Evolutionary conservation across 2,113 vertebrate species (phyloP).

Genomic region (Craseonycteris thonglongyai): DNA sequence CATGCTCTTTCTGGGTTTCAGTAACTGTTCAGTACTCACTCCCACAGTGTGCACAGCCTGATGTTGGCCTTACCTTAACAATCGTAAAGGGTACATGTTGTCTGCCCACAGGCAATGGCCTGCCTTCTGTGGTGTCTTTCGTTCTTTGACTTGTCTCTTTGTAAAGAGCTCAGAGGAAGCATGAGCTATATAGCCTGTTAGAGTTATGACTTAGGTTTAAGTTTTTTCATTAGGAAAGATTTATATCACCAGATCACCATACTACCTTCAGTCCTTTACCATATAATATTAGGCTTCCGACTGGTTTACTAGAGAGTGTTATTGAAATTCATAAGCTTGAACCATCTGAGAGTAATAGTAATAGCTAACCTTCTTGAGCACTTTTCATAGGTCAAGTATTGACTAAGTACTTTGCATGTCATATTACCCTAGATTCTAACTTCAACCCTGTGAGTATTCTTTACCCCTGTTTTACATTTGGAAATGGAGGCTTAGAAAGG

Average conservation of each 20-base stretch:
- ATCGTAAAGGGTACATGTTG: not conserved
- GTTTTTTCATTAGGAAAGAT: not conserved
- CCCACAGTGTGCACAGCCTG: not conserved
- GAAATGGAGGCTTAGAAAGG: not conserved
- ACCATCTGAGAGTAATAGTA: not conserved
- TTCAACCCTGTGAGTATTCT: not conserved
- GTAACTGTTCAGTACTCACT: not conserved
- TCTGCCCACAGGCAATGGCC: not conserved
- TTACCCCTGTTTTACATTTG: not conserved
- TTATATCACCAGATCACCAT: not conserved
- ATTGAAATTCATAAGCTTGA: conserved; percentile 13
- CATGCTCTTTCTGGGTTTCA: not conserved
- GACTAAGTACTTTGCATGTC: not conserved
- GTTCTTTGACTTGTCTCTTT: conserved; percentile 1
- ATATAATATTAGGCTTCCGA: not conserved
- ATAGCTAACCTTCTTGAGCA: not conserved
- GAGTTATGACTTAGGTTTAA: not conserved
- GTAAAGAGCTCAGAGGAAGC: not conserved
- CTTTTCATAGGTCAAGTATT: not conserved
- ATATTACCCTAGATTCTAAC: not conserved
- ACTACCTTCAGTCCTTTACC: not conserved
- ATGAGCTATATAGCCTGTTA: not conserved
- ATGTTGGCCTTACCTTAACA: not conserved
- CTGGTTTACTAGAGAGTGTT: not conserved
- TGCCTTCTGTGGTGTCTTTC: not conserved